Conservation (phyloP, 2,797 vertebrate species). For the Melanotaenia nigrans region DNA sequence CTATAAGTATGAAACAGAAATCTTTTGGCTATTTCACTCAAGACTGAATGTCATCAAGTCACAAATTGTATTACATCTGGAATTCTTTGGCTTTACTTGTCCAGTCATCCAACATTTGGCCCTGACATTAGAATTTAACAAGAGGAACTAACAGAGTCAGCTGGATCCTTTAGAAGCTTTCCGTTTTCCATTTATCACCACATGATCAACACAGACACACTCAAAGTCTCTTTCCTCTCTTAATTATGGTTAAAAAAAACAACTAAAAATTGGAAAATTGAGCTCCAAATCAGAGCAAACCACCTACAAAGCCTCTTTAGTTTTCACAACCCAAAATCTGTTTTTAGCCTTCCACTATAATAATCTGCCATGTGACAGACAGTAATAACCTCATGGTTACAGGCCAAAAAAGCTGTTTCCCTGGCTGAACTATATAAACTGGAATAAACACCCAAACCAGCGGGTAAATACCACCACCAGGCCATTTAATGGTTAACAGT, state of each 20-base stretch:
- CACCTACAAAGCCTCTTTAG: neutral
- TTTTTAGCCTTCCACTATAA: neutral
- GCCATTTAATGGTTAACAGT: constrained; percentile 55
- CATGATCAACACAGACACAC: constrained; percentile 43
- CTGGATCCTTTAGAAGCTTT: constrained; percentile 52
- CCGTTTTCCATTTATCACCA: constrained; percentile 62
- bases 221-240: constrained; percentile 3
- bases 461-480: constrained; percentile 37
- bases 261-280: neutral
- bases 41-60: neutral
- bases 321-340: neutral
- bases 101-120: constrained; percentile 56
- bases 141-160: constrained; percentile 60
- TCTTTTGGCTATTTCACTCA: neutral
- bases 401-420: neutral
- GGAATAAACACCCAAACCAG: constrained; percentile 7
- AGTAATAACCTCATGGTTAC: neutral
- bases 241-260: constrained; percentile 5
- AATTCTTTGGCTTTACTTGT: constrained; percentile 7
- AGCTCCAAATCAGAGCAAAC: neutral
- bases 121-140: constrained; percentile 58
- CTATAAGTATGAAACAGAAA: neutral
- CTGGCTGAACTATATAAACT: neutral
- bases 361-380: neutral
- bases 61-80: neutral